Evolutionary conservation across 1,140 invertebrate genomes (phyloP).

Genomic region (Sycobia sp.): DNA sequence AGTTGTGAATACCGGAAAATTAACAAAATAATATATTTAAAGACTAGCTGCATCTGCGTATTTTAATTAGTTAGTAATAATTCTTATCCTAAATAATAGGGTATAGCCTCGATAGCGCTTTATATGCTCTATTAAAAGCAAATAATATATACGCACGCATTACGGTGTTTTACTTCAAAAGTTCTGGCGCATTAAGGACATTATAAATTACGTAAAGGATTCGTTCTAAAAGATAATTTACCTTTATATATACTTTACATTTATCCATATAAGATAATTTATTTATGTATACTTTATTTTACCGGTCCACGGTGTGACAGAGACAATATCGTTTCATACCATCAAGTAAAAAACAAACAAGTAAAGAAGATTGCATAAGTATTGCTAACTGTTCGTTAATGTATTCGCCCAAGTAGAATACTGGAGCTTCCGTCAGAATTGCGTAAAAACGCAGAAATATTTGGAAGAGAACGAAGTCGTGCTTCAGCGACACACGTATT

Average conservation of each 20-base stretch:
- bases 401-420: constrained; percentile 4
- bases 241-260: no score
- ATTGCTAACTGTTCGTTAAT: constrained; percentile 6
- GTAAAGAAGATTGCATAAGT: no score
- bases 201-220: constrained; percentile 14
- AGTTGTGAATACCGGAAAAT: not conserved
- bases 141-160: not conserved
- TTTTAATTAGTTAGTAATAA: constrained; percentile 12
- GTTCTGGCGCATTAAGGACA: constrained; percentile 6
- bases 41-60: constrained; percentile 32
- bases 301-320: no score
- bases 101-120: constrained; percentile 9
- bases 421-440: constrained; percentile 21
- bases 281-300: no score
- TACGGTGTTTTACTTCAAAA: constrained; percentile 5
- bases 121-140: constrained; percentile 17
- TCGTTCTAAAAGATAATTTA: no score
- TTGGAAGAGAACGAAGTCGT: constrained; percentile 31
- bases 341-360: no score
- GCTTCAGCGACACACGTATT: constrained; percentile 19
- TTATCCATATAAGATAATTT: no score
- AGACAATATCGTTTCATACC: no score
- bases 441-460: constrained; percentile 24
- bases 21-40: not conserved
- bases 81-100: no score